Conservation (phyloP, 1,140 invertebrate genomes). For the Penaeus chinensis region DNA sequence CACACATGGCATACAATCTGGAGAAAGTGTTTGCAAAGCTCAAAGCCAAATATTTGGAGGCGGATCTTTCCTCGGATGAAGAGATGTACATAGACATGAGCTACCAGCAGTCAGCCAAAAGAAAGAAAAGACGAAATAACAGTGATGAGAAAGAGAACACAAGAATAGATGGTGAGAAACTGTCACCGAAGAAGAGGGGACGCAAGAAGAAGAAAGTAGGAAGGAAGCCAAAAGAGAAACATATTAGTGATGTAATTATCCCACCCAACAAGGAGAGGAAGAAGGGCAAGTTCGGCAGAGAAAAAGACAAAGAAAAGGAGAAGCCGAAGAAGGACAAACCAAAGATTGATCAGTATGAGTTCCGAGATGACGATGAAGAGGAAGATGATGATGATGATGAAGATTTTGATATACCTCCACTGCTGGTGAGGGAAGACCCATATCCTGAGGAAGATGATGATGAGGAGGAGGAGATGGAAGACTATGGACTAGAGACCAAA, state of each 20-base stretch:
- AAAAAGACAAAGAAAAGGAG: conserved; percentile 54
- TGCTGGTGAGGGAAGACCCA: conserved; percentile 61
- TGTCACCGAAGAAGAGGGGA: conserved; percentile 45
- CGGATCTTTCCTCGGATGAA: conserved; percentile 80
- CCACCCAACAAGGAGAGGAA: conserved; percentile 36
- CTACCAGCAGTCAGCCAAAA: conserved; percentile 59
- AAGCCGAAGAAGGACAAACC: conserved; percentile 52
- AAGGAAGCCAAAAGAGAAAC: conserved; percentile 60
- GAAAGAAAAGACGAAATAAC: conserved; percentile 59
- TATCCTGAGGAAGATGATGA: conserved; percentile 63
- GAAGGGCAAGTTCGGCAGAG: conserved; percentile 45
- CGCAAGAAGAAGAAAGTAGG: conserved; percentile 62
- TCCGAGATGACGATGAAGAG: conserved; percentile 49
- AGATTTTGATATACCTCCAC: conserved; percentile 59
- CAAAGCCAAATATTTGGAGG: conserved; percentile 83
- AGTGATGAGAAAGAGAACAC: conserved; percentile 61
- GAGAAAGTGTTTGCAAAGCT: conserved; percentile 82
- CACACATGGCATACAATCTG: conserved; percentile 86
- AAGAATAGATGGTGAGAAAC: conserved; percentile 43
- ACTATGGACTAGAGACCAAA: conserved; percentile 31
- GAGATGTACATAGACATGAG: conserved; percentile 67
- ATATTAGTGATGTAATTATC: conserved; percentile 21
- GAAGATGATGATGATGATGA: conserved; percentile 63
- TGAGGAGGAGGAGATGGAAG: conserved; percentile 33
- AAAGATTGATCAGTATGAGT: conserved; percentile 51